Conservation (phyloP, 2,888 invertebrate genomes). For the Aporophyla lueneburgensis region DNA sequence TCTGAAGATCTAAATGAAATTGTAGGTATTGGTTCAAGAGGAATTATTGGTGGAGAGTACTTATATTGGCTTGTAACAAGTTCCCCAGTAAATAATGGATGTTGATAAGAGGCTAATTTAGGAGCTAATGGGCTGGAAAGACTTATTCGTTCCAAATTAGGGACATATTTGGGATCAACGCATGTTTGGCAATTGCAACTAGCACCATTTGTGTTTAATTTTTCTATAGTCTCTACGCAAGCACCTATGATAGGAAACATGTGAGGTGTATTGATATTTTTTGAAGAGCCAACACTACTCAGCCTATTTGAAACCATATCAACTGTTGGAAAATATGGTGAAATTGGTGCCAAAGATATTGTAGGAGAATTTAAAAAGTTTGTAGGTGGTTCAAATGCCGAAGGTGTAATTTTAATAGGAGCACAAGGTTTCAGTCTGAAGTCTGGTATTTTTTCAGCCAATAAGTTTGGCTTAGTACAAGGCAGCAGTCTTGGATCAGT, state of each 20-base stretch:
- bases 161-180: neutral
- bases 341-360: neutral
- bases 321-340: neutral
- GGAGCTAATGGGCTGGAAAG: neutral
- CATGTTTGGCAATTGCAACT: neutral
- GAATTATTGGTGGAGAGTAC: conserved; percentile 18
- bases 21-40: conserved; percentile 1
- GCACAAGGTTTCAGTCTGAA: neutral
- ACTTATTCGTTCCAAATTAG: neutral
- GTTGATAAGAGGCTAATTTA: neutral
- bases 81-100: neutral
- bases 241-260: neutral
- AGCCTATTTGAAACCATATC: neutral
- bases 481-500: neutral
- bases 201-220: neutral
- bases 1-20: neutral
- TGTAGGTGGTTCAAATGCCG: neutral
- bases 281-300: neutral
- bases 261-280: neutral
- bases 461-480: neutral
- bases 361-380: neutral
- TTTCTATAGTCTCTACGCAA: conserved; percentile 3
- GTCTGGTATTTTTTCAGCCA: neutral
- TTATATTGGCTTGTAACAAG: neutral
- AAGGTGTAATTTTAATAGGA: neutral